Conservation (phyloP, 2,888 invertebrate species). For the Mantis religiosa region DNA sequence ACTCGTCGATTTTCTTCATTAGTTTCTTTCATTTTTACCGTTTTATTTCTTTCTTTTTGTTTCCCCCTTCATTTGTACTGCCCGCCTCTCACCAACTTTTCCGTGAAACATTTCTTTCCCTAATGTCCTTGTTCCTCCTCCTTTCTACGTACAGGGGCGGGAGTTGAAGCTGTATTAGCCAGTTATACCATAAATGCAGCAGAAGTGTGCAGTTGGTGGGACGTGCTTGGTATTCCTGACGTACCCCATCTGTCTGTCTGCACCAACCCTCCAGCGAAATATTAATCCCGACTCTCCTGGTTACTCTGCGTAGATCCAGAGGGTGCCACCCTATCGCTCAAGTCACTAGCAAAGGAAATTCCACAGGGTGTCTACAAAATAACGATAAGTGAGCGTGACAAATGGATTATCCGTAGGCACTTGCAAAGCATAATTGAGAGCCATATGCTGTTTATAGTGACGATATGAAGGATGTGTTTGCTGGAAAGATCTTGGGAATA, state of each 20-base stretch:
- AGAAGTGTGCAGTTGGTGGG: background rate
- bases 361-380: background rate
- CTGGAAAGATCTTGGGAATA: too few relatives aligned
- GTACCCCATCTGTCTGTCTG: background rate
- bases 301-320: background rate
- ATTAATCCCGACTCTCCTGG: conserved; percentile 7
- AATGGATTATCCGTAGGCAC: background rate
- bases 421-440: background rate
- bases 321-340: background rate
- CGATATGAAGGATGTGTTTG: background rate
- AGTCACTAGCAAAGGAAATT: background rate
- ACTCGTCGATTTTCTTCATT: background rate
- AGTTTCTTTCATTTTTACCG: background rate
- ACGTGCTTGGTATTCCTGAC: background rate
- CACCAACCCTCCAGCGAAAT: background rate
- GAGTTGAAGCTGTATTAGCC: background rate
- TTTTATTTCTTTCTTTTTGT: background rate
- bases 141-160: background rate
- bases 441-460: background rate
- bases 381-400: background rate
- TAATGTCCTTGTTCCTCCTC: background rate
- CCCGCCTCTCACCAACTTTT: background rate
- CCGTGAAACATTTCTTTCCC: background rate
- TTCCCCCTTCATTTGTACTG: background rate
- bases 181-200: background rate